Evolutionary conservation across 2,113 vertebrate species (phyloP).

Genomic region (Planiliza haematocheilus): DNA sequence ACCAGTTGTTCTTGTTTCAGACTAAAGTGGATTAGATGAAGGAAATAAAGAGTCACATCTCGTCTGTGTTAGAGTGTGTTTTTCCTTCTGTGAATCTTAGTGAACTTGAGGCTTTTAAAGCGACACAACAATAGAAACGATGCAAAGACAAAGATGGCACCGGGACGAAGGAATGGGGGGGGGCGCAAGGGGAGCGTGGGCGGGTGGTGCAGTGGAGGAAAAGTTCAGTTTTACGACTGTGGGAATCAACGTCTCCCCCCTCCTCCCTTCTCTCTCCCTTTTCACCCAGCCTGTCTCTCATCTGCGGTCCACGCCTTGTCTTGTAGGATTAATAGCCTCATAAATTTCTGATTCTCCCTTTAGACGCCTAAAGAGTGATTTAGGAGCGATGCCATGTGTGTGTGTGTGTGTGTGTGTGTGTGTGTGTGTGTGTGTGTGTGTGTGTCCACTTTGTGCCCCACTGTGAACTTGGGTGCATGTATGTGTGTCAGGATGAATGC

Average conservation of each 20-base stretch:
- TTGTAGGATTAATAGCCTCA: conserved; percentile 59
- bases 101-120: not conserved
- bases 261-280: conserved; percentile 8
- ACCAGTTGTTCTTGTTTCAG: no score
- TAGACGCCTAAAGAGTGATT: conserved; percentile 52
- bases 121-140: no score
- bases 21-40: no score
- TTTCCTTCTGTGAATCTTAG: no score
- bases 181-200: not conserved
- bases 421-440: not conserved
- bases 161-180: not conserved
- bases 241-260: conserved; percentile 42
- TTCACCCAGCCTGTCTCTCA: conserved; percentile 9
- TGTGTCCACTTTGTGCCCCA: no score
- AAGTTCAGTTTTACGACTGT: conserved; percentile 51
- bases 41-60: no score
- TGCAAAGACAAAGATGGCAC: not conserved
- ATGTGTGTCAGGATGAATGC: conserved; percentile 6
- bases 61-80: no score
- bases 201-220: not conserved
- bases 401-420: conserved; percentile 24
- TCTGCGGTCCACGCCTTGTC: conserved; percentile 36
- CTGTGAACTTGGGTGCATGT: conserved; percentile 4
- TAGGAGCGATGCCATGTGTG: conserved; percentile 25
- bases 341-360: conserved; percentile 66